Conservation (phyloP, 2,797 vertebrate genomes). For the Neomorphus geoffroyi region DNA sequence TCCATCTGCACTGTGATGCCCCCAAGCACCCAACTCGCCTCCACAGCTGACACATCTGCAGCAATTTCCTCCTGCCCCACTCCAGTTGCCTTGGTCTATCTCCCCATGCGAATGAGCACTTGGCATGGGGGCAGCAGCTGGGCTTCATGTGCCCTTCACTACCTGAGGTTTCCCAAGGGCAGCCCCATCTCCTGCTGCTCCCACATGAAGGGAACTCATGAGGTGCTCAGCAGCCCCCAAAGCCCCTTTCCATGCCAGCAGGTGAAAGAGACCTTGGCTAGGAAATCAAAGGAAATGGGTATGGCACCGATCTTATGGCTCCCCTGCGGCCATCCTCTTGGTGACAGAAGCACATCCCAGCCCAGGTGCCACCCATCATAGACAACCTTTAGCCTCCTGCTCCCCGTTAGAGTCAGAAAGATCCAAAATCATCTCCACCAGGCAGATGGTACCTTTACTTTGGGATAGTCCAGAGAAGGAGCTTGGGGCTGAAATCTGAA, state of each 20-base stretch:
- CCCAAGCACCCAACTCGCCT: accelerated
- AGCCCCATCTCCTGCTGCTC: background rate
- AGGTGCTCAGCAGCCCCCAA: background rate
- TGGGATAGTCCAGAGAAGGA: background rate
- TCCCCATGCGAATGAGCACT: background rate
- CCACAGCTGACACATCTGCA: background rate
- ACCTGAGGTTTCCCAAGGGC: background rate
- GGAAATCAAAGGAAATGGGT: background rate
- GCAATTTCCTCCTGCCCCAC: background rate
- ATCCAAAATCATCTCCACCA: background rate
- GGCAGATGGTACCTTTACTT: background rate
- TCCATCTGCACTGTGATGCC: background rate
- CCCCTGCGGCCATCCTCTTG: background rate
- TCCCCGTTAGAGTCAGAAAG: background rate
- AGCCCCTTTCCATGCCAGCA: accelerated
- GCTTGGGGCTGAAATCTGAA: background rate
- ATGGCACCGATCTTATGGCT: background rate
- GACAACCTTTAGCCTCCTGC: background rate
- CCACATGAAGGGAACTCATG: accelerated
- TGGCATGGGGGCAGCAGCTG: background rate
- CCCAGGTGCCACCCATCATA: background rate
- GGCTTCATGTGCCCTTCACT: background rate
- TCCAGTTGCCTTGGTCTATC: background rate
- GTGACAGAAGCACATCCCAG: background rate
- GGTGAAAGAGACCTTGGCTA: background rate